Evolutionary conservation across 2,113 vertebrate genomes (phyloP), one percentile per base, ranked within the genome.

Genomic region (Lamprotornis superbus): DNA sequence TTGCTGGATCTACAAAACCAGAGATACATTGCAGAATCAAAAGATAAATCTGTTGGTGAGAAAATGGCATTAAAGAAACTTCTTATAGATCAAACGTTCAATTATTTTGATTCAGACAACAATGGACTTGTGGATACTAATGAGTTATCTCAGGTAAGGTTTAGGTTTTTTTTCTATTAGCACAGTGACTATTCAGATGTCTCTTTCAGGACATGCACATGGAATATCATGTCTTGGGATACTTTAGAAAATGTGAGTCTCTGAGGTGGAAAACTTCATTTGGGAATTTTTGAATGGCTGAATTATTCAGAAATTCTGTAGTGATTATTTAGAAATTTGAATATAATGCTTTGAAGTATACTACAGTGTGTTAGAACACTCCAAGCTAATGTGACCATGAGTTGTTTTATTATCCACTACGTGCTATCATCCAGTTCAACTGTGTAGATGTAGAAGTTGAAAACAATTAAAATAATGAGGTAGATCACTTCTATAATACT

Each of bases 21-120:
- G 92, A 98, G 97, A 82, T 98, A 98, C 65, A 70, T 97, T 83
- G 95, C 93, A 27, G 97, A 98, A 61, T 94, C 97, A 91, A 93
- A 96, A 96, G 97, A 98, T 57, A 98, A 97, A 46, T 87, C 86
- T 33, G 74, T 96, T 64, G 96, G 94, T 59, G 98, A 99, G 90
- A 98, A 98, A 95, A 97, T 98, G 96, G 91, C 94, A 23, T 97
- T 97, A 89, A 98, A 98, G 97, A 99, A 99, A 95, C 87, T 98
- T 63, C 97, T 99, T 83, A 98, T 99, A 55, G 99, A 99, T 94
- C 91, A 98, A 44, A 98, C 99, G 98, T 99, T 99, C 96, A 98
- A 98, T 83, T 98, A 98, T 96, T 99, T 99, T 92, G 99, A 99
- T 88, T 98, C 98, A 14, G 98, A 99, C 94, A 97, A 94, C 69